A percentile compares a stretch with the other conserved stretches of the same genome.
phyloP scores from a whole-genome alignment of 2,113 vertebrate species.

The Alexandromys fortis region DNA sequence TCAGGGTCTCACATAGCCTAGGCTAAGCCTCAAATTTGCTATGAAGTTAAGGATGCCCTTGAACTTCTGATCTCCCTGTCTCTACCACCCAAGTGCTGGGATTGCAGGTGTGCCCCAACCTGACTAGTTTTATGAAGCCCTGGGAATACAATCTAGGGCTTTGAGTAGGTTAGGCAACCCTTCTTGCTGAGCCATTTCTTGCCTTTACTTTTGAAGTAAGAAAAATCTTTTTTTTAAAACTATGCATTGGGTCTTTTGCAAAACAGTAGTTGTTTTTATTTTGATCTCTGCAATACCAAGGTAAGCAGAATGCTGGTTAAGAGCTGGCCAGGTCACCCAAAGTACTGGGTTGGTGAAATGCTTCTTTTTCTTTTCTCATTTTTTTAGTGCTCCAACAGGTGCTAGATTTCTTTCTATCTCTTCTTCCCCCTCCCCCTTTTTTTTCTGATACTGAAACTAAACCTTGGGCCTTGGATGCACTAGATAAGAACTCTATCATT shows the following conservation, averaged over 20 bases:
- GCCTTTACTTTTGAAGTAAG: background rate
- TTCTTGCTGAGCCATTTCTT: background rate
- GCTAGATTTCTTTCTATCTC: background rate
- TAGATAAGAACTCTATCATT: background rate
- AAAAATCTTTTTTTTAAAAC: background rate
- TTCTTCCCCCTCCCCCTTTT: fast-evolving
- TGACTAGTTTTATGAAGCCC: background rate
- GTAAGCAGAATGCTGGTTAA: background rate
- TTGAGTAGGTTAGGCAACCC: background rate
- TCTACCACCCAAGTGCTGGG: background rate
- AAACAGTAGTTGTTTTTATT: slow-evolving; percentile 55
- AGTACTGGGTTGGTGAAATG: background rate
- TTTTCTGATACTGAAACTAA: background rate
- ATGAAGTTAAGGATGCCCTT: background rate
- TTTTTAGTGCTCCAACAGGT: background rate
- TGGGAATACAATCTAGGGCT: background rate
- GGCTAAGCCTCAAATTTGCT: background rate
- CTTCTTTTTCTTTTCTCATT: background rate
- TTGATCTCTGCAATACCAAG: slow-evolving; percentile 11
- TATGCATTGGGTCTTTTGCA: background rate
- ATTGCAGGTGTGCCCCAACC: background rate
- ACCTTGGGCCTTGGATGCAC: background rate
- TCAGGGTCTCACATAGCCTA: background rate
- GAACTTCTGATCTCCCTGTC: background rate
- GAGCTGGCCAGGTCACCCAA: background rate